Conservation (phyloP, 2,888 invertebrate species). For the Gisinianus flammeolus region DNA sequence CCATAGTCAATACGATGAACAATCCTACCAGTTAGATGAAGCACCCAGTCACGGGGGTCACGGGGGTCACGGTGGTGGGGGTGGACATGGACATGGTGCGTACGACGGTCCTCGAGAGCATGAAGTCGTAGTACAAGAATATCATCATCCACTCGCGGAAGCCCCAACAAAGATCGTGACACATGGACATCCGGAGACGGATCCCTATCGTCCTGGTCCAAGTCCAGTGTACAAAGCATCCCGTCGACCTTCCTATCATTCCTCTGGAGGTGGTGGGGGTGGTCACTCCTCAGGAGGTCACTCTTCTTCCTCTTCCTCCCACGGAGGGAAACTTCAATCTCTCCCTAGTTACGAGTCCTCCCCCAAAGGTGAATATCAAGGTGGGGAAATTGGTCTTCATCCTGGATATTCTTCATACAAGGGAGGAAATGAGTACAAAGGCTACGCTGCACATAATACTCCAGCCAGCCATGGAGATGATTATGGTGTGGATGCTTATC, state of each 20-base stretch:
- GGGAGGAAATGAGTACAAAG: constrained; percentile 8
- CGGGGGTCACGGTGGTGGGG: not conserved
- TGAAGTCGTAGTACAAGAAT: constrained; percentile 22
- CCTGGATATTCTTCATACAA: not conserved
- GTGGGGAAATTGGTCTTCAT: not conserved
- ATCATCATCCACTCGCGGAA: constrained; percentile 6
- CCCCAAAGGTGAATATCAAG: not conserved
- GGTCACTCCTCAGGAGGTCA: not conserved
- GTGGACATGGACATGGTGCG: not conserved
- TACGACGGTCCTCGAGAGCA: not conserved
- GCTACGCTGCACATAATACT: not conserved
- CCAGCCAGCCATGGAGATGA: constrained; percentile 6
- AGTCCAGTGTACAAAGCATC: not conserved
- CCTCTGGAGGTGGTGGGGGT: not conserved
- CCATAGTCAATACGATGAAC: constrained; percentile 27
- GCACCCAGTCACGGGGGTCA: not conserved
- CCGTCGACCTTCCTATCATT: not conserved
- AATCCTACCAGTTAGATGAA: constrained; percentile 7
- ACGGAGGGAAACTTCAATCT: not conserved
- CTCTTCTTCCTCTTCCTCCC: not conserved
- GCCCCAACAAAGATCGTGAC: not conserved
- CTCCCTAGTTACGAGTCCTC: not conserved
- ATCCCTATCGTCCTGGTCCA: not conserved
- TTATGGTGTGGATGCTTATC: constrained; percentile 15
- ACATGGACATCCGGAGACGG: not conserved